These are phyloP conservation scores for Sebastes hubbsi DNA, from an alignment of 2,797 vertebrate genomes.

Conservation along the genomic window DNA sequence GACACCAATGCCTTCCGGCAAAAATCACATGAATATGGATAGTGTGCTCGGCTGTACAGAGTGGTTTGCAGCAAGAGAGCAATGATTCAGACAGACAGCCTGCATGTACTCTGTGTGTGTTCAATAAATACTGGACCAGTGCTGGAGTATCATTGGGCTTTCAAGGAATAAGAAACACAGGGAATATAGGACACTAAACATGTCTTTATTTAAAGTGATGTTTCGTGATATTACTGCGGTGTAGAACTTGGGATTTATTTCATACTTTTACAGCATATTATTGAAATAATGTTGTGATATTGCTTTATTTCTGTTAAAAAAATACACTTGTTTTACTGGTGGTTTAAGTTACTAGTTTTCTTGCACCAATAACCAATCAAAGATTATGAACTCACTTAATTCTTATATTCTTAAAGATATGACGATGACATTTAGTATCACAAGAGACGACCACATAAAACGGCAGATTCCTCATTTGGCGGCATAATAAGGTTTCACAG, in stretches of 20 bases:
- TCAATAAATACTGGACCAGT: constrained; percentile 59
- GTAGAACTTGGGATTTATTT: neutral
- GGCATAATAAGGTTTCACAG: neutral
- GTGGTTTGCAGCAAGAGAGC: constrained; percentile 75
- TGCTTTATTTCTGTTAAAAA: neutral
- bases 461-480: constrained; percentile 10
- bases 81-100: constrained; percentile 81
- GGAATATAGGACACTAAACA: neutral
- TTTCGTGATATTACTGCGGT: neutral
- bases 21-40: constrained; percentile 89
- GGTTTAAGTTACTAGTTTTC: neutral
- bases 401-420: neutral
- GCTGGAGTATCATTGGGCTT: constrained; percentile 28
- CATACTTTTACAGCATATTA: neutral
- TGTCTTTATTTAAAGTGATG: neutral
- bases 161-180: constrained; percentile 1
- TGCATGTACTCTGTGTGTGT: constrained; percentile 67
- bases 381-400: neutral
- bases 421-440: neutral
- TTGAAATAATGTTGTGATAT: neutral
- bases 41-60: constrained; percentile 78
- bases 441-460: constrained; percentile 5
- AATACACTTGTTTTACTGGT: neutral
- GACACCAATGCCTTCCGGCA: constrained; percentile 85
- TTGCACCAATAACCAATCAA: neutral